phyloP scores from a whole-genome alignment of 2,113 vertebrate species.

The Oreochromis aureus region DNA sequence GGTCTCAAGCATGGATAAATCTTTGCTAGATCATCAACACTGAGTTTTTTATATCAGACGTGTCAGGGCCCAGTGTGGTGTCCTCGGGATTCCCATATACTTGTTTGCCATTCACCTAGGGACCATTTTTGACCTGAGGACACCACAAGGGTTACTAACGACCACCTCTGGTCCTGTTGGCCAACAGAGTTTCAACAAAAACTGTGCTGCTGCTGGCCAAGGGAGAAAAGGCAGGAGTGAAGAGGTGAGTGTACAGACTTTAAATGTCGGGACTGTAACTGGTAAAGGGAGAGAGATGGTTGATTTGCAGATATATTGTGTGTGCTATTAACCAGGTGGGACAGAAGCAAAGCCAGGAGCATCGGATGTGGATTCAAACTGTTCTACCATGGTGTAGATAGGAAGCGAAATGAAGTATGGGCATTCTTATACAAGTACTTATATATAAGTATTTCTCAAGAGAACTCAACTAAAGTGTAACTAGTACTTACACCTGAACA shows the following conservation, averaged over 20 bases:
- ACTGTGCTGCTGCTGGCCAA: not conserved
- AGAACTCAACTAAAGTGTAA: not conserved
- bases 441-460: no score
- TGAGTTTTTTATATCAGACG: not conserved
- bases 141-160: not conserved
- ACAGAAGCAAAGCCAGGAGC: not conserved
- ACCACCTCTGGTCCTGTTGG: not conserved
- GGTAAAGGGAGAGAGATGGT: not conserved
- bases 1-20: not conserved
- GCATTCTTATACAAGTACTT: not conserved
- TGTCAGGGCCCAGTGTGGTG: not conserved
- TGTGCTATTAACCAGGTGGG: not conserved
- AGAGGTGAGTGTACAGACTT: not conserved
- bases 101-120: no score
- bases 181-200: not conserved
- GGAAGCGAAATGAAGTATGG: not conserved
- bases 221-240: not conserved
- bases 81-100: no score
- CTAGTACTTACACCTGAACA: not conserved
- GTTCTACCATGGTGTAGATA: not conserved
- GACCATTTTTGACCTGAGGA: no score
- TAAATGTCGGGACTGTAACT: not conserved
- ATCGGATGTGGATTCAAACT: not conserved
- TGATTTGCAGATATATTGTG: not conserved
- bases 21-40: not conserved